Evolutionary conservation across 2,888 invertebrate species (phyloP).

Genomic region (Pycnomerus fuliginosus): DNA sequence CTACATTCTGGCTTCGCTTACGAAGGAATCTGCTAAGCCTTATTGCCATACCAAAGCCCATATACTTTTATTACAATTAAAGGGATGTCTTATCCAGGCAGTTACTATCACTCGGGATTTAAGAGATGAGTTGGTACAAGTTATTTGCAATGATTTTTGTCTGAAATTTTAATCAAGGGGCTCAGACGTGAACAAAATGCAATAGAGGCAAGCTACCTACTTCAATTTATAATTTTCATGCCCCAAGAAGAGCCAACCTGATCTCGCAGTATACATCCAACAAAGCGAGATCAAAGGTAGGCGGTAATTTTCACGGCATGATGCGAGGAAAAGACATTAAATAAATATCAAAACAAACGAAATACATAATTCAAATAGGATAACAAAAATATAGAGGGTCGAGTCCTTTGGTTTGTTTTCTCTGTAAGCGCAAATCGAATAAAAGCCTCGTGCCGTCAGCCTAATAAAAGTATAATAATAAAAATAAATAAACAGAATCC

Average conservation of each 20-base stretch:
- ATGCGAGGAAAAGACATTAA: conserved; percentile 8
- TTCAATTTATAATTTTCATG: too few species aligned
- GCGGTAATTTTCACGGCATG: not conserved
- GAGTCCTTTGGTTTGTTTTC: conserved; percentile 12
- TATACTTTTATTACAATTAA: conserved; percentile 31
- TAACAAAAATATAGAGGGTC: conserved; percentile 14
- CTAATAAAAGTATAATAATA: conserved; percentile 24
- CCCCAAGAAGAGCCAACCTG: too few species aligned
- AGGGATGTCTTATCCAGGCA: conserved; percentile 22
- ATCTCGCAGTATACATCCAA: too few species aligned
- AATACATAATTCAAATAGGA: conserved; percentile 21
- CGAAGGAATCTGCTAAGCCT: conserved; percentile 24
- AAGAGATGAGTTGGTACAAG: conserved; percentile 12
- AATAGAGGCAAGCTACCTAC: too few species aligned
- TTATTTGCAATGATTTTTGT: conserved; percentile 16
- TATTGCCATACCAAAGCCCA: conserved; percentile 14
- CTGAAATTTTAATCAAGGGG: conserved; percentile 18
- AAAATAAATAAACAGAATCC: conserved; percentile 24
- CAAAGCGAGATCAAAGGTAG: not conserved
- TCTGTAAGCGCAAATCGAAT: conserved; percentile 20
- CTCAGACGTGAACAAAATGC: too few species aligned
- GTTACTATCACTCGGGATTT: conserved; percentile 22
- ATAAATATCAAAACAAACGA: conserved; percentile 15
- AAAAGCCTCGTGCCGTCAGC: conserved; percentile 7
- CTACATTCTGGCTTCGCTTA: conserved; percentile 6